These are phyloP conservation scores for Phrynocephalus guinanensis DNA, from an alignment of 2,797 vertebrate genomes.

Conservation along the genomic window DNA sequence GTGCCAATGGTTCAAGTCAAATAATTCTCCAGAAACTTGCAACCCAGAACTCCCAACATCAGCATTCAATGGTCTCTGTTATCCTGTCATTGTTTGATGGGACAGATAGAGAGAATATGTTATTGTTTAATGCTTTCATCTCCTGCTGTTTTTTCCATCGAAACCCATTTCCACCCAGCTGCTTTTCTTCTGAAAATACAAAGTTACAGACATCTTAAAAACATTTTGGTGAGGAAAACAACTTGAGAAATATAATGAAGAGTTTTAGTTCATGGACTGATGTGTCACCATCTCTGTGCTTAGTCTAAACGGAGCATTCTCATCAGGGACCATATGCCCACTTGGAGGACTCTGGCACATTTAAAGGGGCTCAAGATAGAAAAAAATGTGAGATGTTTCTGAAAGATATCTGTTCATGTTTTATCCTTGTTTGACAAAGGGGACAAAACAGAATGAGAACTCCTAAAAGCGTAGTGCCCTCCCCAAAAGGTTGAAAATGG, in stretches of 20 bases:
- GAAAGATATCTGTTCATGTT: background rate
- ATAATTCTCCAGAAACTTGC: background rate
- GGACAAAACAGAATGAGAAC: background rate
- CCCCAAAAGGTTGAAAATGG: background rate
- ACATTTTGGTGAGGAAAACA: background rate
- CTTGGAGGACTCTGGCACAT: too few species aligned
- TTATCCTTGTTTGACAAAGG: background rate
- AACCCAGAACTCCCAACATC: background rate
- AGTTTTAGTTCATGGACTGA: background rate
- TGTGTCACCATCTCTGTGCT: background rate
- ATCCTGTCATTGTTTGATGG: background rate
- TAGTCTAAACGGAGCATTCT: background rate
- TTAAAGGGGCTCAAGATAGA: too few species aligned
- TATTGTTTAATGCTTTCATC: background rate
- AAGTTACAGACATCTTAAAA: background rate
- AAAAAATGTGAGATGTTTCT: too few species aligned
- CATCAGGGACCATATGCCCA: too few species aligned
- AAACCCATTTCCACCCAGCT: background rate
- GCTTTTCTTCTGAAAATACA: background rate
- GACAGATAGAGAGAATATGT: background rate
- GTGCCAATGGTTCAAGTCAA: background rate
- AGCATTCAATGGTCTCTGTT: background rate
- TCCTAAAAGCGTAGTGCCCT: too few species aligned
- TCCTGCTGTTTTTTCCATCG: background rate
- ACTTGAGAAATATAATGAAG: background rate